phyloP scores from a whole-genome alignment of 1,140 invertebrate genomes.

The Drosophila pectinifera region DNA sequence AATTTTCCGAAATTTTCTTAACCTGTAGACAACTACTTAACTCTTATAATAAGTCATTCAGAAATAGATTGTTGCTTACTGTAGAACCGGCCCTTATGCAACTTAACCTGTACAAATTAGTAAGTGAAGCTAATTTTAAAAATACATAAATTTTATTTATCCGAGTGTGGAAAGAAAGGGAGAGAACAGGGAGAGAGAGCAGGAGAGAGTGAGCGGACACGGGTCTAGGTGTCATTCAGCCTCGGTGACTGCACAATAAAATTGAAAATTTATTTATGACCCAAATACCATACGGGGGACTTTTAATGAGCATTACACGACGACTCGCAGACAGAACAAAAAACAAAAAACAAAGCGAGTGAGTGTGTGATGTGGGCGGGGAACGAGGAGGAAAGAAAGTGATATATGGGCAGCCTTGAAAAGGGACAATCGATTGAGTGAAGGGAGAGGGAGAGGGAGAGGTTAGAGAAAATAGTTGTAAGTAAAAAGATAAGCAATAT shows the following conservation, averaged over 20 bases:
- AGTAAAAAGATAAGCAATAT: not conserved
- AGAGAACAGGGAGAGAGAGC: not conserved
- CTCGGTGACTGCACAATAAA: slow-evolving; percentile 24
- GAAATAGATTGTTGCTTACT: not conserved
- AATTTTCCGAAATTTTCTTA: no score
- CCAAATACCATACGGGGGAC: slow-evolving; percentile 8
- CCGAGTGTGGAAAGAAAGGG: not conserved
- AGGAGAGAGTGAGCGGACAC: not conserved
- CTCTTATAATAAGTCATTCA: not conserved
- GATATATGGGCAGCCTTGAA: slow-evolving; percentile 12
- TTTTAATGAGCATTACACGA: slow-evolving; percentile 27
- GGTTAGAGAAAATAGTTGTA: not conserved
- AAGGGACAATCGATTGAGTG: not conserved
- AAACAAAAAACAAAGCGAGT: not conserved
- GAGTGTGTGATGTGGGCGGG: not conserved
- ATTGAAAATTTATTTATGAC: slow-evolving; percentile 27
- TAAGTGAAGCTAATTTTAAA: slow-evolving; percentile 10
- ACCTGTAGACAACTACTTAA: not conserved
- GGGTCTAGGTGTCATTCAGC: slow-evolving; percentile 16
- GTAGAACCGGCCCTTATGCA: not conserved
- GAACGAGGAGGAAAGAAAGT: not conserved
- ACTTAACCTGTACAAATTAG: slow-evolving; percentile 1
- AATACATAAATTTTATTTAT: slow-evolving; percentile 4
- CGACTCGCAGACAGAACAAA: not conserved
- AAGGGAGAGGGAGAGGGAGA: not conserved